These are phyloP conservation scores for Hyaena hyaena DNA, from an alignment of 2,113 vertebrate genomes.

Conservation along the genomic window DNA sequence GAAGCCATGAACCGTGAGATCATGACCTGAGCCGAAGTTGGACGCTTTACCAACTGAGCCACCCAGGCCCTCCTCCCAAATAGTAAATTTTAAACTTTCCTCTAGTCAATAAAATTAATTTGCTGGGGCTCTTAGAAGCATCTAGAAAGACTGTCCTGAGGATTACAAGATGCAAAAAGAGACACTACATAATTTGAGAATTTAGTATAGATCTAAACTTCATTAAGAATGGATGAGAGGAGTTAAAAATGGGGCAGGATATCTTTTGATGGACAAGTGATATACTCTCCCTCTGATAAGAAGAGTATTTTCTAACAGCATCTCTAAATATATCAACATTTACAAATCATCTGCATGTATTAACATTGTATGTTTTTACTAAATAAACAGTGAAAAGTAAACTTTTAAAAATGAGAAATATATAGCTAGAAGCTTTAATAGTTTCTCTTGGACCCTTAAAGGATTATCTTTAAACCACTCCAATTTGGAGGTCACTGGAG, in stretches of 20 bases:
- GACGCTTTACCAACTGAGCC: too few species aligned
- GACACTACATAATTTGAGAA: not conserved
- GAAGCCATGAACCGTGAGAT: too few species aligned
- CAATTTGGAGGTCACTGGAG: not conserved
- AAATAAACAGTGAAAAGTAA: not conserved
- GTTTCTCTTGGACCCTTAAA: conserved; percentile 6
- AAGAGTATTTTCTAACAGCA: not conserved
- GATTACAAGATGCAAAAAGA: not conserved
- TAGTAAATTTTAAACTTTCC: not conserved
- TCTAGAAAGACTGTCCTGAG: not conserved
- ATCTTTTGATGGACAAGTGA: not conserved
- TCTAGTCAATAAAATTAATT: not conserved
- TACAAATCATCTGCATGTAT: not conserved
- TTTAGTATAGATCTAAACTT: not conserved
- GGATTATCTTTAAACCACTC: not conserved
- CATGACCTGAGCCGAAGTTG: too few species aligned
- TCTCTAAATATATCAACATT: not conserved
- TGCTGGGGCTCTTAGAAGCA: not conserved
- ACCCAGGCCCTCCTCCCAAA: not conserved
- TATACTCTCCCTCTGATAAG: not conserved
- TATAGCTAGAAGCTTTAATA: not conserved
- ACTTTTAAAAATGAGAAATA: conserved; percentile 25
- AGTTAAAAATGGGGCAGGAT: not conserved
- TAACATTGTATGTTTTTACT: not conserved
- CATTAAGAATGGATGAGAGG: not conserved